phyloP scores from a whole-genome alignment of 2,888 invertebrate genomes.

The Plagodis pulveraria region DNA sequence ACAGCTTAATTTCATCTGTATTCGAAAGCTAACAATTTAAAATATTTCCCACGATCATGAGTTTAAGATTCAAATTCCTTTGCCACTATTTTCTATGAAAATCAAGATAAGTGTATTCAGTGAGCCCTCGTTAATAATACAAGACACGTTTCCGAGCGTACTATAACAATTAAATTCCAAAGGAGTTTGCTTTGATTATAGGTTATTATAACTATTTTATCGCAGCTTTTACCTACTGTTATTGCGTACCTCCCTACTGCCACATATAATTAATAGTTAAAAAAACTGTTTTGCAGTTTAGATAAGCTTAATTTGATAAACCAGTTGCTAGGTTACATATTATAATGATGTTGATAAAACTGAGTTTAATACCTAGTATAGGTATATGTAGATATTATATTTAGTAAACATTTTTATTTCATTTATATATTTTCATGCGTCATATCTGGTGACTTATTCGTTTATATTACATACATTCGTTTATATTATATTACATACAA shows the following conservation, averaged over 20 bases:
- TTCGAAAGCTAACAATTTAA: constrained; percentile 1
- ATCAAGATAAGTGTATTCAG: constrained; percentile 52
- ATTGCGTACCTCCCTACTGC: not conserved
- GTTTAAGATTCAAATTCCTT: constrained; percentile 47
- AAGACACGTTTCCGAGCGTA: constrained; percentile 57
- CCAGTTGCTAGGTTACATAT: no score
- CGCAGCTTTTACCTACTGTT: constrained; percentile 17
- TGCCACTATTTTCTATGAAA: constrained; percentile 42
- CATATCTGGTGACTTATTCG: no score
- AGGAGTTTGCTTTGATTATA: constrained; percentile 56
- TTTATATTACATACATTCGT: no score
- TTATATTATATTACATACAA: no score
- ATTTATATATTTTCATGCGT: no score
- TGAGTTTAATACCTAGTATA: no score
- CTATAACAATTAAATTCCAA: constrained; percentile 55
- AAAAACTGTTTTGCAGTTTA: no score
- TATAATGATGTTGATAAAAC: no score
- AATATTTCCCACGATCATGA: constrained; percentile 35
- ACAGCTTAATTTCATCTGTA: constrained; percentile 19
- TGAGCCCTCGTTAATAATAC: constrained; percentile 51
- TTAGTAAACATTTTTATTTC: no score
- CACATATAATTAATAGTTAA: no score
- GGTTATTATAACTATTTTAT: constrained; percentile 4
- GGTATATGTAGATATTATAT: no score
- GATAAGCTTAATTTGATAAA: no score